phyloP scores from a whole-genome alignment of 1,140 invertebrate species.

The Maconellicoccus hirsutus region DNA sequence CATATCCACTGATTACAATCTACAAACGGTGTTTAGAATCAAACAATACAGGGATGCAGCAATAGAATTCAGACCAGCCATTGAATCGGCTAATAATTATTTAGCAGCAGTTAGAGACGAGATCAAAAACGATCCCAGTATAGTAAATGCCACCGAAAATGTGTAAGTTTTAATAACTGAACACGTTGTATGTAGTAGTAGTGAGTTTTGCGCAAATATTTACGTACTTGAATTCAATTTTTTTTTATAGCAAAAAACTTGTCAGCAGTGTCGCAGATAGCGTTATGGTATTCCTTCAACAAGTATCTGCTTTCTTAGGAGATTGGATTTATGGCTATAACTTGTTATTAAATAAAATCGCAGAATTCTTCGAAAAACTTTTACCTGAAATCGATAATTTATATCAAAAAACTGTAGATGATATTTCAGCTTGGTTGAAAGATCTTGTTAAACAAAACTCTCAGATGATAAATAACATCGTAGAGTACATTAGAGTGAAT shows the following conservation, averaged over 20 bases:
- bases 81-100: neutral
- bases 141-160: neutral
- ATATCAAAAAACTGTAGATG: neutral
- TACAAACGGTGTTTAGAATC: neutral
- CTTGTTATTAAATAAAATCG: neutral
- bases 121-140: constrained; percentile 7
- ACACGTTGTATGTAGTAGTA: no score
- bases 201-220: no score
- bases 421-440: neutral
- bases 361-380: neutral
- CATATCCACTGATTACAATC: neutral
- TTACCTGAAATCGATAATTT: neutral
- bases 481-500: neutral
- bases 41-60: neutral
- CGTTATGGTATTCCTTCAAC: neutral
- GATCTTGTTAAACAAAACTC: neutral
- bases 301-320: neutral
- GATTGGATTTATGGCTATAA: constrained; percentile 10
- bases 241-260: neutral
- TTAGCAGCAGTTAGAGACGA: neutral
- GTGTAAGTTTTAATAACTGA: constrained; percentile 15
- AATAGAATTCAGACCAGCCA: neutral
- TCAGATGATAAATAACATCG: neutral
- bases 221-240: no score
- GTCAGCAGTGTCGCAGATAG: neutral